These are phyloP conservation scores for Hyles vespertilio DNA, from an alignment of 1,140 invertebrate species.

Conservation along the genomic window DNA sequence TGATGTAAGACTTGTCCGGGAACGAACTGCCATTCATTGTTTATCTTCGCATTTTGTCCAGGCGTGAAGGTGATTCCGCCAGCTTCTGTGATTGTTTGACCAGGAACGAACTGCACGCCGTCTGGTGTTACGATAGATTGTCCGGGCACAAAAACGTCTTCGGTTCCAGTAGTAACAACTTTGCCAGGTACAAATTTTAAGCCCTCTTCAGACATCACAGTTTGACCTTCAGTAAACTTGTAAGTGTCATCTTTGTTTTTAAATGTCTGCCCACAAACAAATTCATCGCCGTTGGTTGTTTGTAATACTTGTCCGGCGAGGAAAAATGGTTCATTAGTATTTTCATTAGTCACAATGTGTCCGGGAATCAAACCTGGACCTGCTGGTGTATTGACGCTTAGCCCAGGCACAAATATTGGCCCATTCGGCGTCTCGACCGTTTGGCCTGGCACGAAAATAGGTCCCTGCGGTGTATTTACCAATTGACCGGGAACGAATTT, in stretches of 20 bases:
- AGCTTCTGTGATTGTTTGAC: slow-evolving; percentile 77
- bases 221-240: slow-evolving; percentile 81
- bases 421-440: slow-evolving; percentile 82
- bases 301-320: slow-evolving; percentile 81
- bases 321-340: slow-evolving; percentile 78
- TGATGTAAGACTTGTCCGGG: slow-evolving; percentile 78
- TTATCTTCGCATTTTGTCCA: slow-evolving; percentile 79
- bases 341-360: slow-evolving; percentile 78
- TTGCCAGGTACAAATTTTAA: slow-evolving; percentile 83
- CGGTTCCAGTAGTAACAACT: slow-evolving; percentile 61
- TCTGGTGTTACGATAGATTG: slow-evolving; percentile 81
- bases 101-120: slow-evolving; percentile 79
- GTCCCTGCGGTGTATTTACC: slow-evolving; percentile 81
- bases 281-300: slow-evolving; percentile 78
- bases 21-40: slow-evolving; percentile 78
- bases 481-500: slow-evolving; percentile 83
- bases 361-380: slow-evolving; percentile 83
- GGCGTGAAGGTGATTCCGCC: slow-evolving; percentile 79
- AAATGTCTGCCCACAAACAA: slow-evolving; percentile 81
- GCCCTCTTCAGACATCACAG: slow-evolving; percentile 79
- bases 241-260: slow-evolving; percentile 77
- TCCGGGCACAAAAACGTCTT: slow-evolving; percentile 80
- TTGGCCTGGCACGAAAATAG: slow-evolving; percentile 84
- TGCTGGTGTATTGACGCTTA: slow-evolving; percentile 81
- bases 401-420: slow-evolving; percentile 82